phyloP scores from a whole-genome alignment of 2,888 invertebrate genomes.

The Trichopria drosophilae region DNA sequence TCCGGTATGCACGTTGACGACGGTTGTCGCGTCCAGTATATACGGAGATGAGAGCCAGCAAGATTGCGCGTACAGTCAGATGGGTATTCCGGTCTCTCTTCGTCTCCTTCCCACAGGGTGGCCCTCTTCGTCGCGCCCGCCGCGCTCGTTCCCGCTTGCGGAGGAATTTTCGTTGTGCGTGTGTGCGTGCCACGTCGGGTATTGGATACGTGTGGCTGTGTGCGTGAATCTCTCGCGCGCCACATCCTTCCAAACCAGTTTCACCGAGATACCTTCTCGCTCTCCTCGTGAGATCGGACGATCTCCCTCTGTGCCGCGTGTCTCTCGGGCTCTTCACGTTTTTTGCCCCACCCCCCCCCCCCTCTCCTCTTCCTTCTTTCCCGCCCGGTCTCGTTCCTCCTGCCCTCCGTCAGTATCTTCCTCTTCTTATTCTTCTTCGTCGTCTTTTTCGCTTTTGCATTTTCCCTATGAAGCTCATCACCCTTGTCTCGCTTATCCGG shows the following conservation, averaged over 20 bases:
- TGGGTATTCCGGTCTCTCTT: conserved; percentile 27
- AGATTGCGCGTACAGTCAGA: conserved; percentile 34
- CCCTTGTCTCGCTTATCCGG: no score
- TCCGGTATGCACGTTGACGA: no score
- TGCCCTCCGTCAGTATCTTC: conserved; percentile 24
- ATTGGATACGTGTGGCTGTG: conserved; percentile 28
- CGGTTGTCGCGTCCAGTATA: conserved; percentile 14
- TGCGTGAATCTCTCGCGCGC: conserved; percentile 42
- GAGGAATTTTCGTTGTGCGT: conserved; percentile 48
- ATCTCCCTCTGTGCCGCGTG: conserved; percentile 38
- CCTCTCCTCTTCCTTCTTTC: conserved; percentile 1
- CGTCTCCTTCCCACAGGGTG: conserved; percentile 11
- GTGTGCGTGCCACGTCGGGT: conserved; percentile 27
- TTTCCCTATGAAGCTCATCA: no score
- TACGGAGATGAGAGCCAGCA: conserved; percentile 15
- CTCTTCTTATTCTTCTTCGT: conserved; percentile 12
- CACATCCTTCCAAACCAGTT: conserved; percentile 56
- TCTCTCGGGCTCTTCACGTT: no score
- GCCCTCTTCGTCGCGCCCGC: conserved; percentile 27
- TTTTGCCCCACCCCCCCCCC: conserved; percentile 17
- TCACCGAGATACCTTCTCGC: conserved; percentile 49
- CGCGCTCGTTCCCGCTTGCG: conserved; percentile 23
- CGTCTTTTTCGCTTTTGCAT: conserved; percentile 11
- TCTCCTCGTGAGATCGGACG: conserved; percentile 43
- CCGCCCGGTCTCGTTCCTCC: conserved; percentile 25